These are phyloP conservation scores for Tiliacea citrago DNA, from an alignment of 2,888 invertebrate genomes.

Conservation along the genomic window DNA sequence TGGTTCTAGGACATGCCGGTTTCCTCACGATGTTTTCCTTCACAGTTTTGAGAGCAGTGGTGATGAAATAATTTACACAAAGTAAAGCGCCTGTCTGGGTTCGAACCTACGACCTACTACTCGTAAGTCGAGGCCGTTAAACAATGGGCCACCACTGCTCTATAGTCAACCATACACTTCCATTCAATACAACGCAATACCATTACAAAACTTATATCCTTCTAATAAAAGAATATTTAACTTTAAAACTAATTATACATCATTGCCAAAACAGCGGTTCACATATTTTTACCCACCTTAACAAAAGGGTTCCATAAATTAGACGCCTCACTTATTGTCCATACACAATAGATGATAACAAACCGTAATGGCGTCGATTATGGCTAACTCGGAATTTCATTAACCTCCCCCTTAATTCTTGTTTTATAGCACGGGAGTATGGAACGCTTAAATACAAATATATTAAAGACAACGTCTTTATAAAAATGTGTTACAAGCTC, in stretches of 20 bases:
- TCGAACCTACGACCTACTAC: too few species aligned
- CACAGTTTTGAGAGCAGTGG: too few species aligned
- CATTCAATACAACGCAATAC: background rate
- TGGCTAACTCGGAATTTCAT: slow-evolving; percentile 82
- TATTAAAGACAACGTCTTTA: background rate
- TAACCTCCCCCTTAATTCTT: slow-evolving; percentile 71
- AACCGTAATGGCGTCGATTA: slow-evolving; percentile 84
- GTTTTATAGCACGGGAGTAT: slow-evolving; percentile 56
- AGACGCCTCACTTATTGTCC: slow-evolving; percentile 79
- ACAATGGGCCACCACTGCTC: too few species aligned
- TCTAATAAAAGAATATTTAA: slow-evolving; percentile 14
- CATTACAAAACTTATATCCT: background rate
- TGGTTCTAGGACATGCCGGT: too few species aligned
- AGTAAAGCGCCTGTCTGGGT: too few species aligned
- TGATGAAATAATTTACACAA: too few species aligned
- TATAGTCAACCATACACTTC: background rate
- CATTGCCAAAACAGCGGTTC: slow-evolving; percentile 21
- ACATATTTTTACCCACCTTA: slow-evolving; percentile 32
- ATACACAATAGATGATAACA: slow-evolving; percentile 85
- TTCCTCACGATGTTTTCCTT: too few species aligned
- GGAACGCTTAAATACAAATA: slow-evolving; percentile 40
- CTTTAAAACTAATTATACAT: slow-evolving; percentile 33
- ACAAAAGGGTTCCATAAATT: slow-evolving; percentile 74
- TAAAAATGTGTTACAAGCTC: background rate
- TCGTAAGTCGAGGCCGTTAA: too few species aligned